These are phyloP conservation scores for Triops longicaudatus DNA, from an alignment of 1,140 invertebrate genomes.

Conservation along the genomic window DNA sequence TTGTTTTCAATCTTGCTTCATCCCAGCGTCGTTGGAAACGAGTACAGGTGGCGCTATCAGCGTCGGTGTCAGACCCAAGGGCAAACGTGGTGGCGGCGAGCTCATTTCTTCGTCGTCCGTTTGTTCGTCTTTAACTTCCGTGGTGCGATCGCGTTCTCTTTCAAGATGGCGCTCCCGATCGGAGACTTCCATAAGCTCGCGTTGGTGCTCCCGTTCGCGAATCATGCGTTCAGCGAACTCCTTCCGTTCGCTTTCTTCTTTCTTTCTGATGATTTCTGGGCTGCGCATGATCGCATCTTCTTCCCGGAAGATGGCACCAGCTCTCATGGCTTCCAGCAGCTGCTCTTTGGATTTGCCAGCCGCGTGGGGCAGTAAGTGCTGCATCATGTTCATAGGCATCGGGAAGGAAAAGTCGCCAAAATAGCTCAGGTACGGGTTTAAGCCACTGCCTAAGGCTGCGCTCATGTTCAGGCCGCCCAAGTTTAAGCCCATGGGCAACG, in stretches of 20 bases:
- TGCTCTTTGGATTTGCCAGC: conserved; percentile 5
- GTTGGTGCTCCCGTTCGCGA: not conserved
- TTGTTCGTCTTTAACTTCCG: not conserved
- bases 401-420: conserved; percentile 77
- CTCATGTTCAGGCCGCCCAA: conserved; percentile 33
- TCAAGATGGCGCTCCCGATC: not conserved
- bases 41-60: not conserved
- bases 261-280: not conserved
- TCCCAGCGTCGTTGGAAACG: not conserved
- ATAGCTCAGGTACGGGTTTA: conserved; percentile 59
- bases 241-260: not conserved
- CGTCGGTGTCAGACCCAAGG: not conserved
- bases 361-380: conserved; percentile 55
- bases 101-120: not conserved
- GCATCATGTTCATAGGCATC: conserved; percentile 71
- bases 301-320: not conserved
- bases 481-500: conserved; percentile 34
- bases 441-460: conserved; percentile 31
- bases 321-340: not conserved
- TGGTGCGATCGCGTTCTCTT: not conserved
- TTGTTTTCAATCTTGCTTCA: not conserved
- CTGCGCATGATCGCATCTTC: not conserved
- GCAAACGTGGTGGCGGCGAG: not conserved
- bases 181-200: not conserved
- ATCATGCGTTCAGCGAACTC: not conserved